Evolutionary conservation across 2,113 vertebrate genomes (phyloP).

Genomic region (Thalassoma bifasciatum): DNA sequence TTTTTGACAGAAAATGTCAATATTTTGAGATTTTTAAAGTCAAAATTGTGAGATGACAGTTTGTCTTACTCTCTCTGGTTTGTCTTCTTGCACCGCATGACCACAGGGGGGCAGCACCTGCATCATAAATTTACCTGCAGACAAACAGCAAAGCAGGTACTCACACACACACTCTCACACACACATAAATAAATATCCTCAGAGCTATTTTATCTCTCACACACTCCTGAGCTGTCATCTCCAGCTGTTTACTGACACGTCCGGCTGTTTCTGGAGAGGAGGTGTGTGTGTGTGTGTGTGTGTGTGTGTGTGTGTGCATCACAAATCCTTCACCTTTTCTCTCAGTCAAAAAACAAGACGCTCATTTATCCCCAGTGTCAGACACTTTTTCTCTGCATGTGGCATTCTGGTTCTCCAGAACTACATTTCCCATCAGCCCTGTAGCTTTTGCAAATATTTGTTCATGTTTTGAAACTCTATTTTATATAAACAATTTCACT

Average conservation of each 20-base stretch:
- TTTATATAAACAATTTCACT: too few relatives aligned
- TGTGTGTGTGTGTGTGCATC: background rate
- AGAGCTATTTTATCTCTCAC: background rate
- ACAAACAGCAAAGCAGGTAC: background rate
- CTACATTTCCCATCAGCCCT: conserved; percentile 39
- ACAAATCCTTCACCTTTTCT: conserved; percentile 20
- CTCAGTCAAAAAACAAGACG: conserved; percentile 8
- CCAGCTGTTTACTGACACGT: conserved; percentile 64
- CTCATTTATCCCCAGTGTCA: background rate
- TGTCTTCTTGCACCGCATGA: conserved; percentile 74
- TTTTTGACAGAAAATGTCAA: too few relatives aligned
- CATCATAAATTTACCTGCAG: conserved; percentile 79
- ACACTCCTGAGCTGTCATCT: conserved; percentile 39
- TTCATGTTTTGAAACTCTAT: too few relatives aligned
- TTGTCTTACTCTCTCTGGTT: conserved; percentile 68
- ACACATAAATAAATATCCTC: conserved; percentile 1
- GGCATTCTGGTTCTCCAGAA: background rate
- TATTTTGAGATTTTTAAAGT: too few relatives aligned
- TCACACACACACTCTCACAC: background rate
- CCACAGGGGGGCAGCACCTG: conserved; percentile 81
- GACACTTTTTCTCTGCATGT: background rate
- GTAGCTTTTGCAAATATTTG: too few relatives aligned
- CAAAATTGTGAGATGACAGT: too few relatives aligned
- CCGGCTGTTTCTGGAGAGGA: conserved; percentile 62
- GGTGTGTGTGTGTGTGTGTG: background rate